Percentiles rank a stretch among this genome's conserved stretches.
Conservation (phyloP, 37 sponge, comb jelly and placozoan species). For the Oopsacas minuta region DNA sequence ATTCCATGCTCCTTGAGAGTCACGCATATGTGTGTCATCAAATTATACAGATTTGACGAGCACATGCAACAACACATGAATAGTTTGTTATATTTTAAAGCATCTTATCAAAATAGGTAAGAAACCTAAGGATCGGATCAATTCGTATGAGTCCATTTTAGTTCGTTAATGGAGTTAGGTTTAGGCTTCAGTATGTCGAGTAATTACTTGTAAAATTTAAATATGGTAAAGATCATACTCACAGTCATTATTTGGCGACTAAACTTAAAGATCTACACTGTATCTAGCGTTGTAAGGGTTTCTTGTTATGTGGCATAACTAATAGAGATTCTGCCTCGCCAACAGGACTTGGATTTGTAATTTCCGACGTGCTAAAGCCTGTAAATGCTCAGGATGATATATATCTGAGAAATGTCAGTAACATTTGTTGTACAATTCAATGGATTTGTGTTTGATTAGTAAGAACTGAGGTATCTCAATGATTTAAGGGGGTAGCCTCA, state of each 20-base stretch:
- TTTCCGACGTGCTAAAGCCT: not conserved
- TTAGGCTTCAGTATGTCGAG: conserved; percentile 7
- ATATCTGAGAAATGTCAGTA: no score
- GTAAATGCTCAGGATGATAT: no score
- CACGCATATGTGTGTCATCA: not conserved
- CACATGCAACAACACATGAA: not conserved
- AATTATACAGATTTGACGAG: not conserved
- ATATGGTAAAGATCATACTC: not conserved
- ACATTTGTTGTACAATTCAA: no score
- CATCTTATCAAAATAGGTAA: not conserved
- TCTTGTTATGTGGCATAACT: not conserved
- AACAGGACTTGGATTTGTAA: not conserved
- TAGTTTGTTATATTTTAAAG: not conserved
- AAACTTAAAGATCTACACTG: no score
- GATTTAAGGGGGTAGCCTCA: no score
- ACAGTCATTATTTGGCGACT: not conserved
- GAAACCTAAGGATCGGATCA: no score
- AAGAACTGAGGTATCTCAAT: no score
- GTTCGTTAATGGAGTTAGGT: not conserved
- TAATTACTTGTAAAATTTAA: not conserved
- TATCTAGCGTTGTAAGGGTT: no score
- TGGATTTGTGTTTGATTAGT: no score
- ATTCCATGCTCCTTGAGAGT: not conserved
- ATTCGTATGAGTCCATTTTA: no score
- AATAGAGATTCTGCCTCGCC: not conserved